phyloP scores from a whole-genome alignment of 37 sponge, comb jelly and placozoan species.

The Halisarca cf. caerulea region DNA sequence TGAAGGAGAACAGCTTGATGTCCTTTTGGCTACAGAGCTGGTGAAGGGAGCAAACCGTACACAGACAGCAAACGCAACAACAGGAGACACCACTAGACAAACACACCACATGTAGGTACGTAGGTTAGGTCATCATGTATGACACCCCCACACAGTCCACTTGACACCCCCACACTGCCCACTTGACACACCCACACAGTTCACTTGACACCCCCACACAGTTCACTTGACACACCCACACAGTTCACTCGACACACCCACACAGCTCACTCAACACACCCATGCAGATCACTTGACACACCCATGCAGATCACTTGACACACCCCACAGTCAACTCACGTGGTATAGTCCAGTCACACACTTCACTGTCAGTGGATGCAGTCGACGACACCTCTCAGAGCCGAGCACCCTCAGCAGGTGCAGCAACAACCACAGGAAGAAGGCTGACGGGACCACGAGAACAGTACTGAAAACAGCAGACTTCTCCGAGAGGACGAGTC shows the following conservation, averaged over 20 bases:
- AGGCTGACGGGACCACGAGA: neutral
- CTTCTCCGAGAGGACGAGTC: neutral
- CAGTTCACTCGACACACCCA: too few species aligned
- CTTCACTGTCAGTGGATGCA: neutral
- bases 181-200: too few species aligned
- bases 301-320: too few species aligned
- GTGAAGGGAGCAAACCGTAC: neutral
- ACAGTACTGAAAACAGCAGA: neutral
- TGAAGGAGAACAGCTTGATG: neutral
- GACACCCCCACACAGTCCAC: too few species aligned
- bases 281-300: too few species aligned
- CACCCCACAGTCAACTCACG: neutral
- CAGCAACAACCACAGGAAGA: neutral
- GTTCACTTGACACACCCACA: too few species aligned
- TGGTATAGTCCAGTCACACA: neutral
- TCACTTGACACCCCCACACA: too few species aligned
- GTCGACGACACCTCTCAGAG: neutral
- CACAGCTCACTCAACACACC: too few species aligned
- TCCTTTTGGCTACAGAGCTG: constrained; percentile 6
- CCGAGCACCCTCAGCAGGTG: neutral
- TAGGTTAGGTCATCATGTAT: too few species aligned
- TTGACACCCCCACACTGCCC: too few species aligned
- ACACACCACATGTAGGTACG: too few species aligned
- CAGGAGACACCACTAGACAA: neutral
- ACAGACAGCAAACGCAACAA: neutral